Percentiles rank a stretch among this genome's conserved stretches.
Conservation (phyloP, 2,113 vertebrate genomes). For the Speoplatyrhinus poulsoni region DNA sequence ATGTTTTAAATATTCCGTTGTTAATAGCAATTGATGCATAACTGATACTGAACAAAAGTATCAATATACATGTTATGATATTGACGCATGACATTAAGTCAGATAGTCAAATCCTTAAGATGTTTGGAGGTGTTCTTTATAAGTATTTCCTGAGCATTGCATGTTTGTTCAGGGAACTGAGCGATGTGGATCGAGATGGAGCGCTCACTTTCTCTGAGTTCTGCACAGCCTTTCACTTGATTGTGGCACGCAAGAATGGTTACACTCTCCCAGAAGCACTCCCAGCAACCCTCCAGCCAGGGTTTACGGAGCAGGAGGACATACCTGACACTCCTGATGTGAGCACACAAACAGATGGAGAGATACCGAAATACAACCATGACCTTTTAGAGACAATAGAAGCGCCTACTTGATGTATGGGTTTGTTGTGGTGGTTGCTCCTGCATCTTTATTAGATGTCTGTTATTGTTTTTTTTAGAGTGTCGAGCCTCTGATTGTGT, state of each 20-base stretch:
- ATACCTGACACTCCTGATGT: conserved; percentile 56
- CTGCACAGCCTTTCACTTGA: conserved; percentile 93
- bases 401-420: background rate
- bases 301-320: conserved; percentile 71
- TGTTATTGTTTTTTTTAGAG: conserved; percentile 45
- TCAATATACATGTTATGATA: too few relatives aligned
- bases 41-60: too few relatives aligned
- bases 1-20: background rate
- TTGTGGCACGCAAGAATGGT: conserved; percentile 94
- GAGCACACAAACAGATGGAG: background rate
- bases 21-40: too few relatives aligned
- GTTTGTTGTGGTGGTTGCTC: background rate
- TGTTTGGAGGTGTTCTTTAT: too few relatives aligned
- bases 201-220: conserved; percentile 89
- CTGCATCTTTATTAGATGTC: background rate
- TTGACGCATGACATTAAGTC: too few relatives aligned
- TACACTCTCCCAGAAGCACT: conserved; percentile 88
- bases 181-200: conserved; percentile 91
- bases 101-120: too few relatives aligned
- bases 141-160: background rate
- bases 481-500: conserved; percentile 69
- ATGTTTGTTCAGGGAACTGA: conserved; percentile 85
- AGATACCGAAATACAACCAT: background rate
- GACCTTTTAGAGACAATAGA: background rate
- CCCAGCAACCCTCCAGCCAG: conserved; percentile 78